A percentile compares a stretch with the other conserved stretches of the same genome.
These are phyloP conservation scores for Stictocephala bisonia DNA, from an alignment of 2,888 invertebrate genomes.

Conservation along the genomic window DNA sequence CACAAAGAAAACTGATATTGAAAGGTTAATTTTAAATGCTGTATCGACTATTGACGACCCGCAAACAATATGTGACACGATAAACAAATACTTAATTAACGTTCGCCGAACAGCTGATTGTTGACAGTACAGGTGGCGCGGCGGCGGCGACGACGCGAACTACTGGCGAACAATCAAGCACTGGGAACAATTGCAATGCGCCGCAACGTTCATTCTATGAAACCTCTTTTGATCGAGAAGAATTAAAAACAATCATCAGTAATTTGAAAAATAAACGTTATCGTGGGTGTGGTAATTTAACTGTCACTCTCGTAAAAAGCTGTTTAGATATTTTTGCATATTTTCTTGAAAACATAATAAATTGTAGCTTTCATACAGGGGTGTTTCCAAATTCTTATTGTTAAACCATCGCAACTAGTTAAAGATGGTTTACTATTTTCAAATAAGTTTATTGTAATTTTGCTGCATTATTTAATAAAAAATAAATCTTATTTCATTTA, in stretches of 20 bases:
- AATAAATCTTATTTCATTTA: too few species aligned
- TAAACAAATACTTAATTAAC: slow-evolving; percentile 19
- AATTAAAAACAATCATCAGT: slow-evolving; percentile 1
- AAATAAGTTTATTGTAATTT: too few species aligned
- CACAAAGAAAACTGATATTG: too few species aligned
- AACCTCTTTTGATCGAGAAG: neutral
- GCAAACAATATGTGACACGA: slow-evolving; percentile 1
- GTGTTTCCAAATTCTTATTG: too few species aligned
- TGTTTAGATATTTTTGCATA: too few species aligned
- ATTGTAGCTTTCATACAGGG: too few species aligned
- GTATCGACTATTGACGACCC: neutral
- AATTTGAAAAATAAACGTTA: neutral
- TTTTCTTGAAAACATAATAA: too few species aligned
- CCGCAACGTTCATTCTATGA: slow-evolving; percentile 4
- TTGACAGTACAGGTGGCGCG: slow-evolving; percentile 4
- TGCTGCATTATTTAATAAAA: too few species aligned
- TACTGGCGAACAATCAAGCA: neutral
- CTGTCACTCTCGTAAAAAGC: too few species aligned
- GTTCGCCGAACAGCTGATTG: slow-evolving; percentile 9
- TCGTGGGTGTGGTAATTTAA: neutral
- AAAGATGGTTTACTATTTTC: too few species aligned
- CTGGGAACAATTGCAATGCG: neutral
- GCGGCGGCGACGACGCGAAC: neutral
- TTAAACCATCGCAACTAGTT: too few species aligned
- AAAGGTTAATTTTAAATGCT: too few species aligned